These are phyloP conservation scores for Coccyzus lansbergi DNA, from an alignment of 2,797 vertebrate genomes.

Conservation along the genomic window DNA sequence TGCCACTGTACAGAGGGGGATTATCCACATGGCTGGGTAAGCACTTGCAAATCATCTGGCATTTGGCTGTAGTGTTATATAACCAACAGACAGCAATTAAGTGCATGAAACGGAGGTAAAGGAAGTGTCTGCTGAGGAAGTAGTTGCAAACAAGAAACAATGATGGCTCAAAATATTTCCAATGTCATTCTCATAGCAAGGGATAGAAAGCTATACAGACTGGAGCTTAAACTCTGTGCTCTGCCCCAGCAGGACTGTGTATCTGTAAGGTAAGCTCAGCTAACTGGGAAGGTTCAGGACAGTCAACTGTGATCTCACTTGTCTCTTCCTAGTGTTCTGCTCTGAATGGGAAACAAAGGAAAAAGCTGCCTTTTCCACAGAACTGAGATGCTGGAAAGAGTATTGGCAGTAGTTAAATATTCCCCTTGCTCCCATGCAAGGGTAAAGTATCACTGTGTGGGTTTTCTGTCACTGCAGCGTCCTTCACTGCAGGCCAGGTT, in stretches of 20 bases:
- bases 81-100: constrained; percentile 34
- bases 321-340: background rate
- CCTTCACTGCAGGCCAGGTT: background rate
- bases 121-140: background rate
- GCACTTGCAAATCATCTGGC: constrained; percentile 28
- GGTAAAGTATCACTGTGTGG: background rate
- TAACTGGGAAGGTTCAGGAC: background rate
- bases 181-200: background rate
- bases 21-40: constrained; percentile 28
- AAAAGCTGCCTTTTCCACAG: background rate
- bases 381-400: background rate
- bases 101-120: constrained; percentile 35
- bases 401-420: background rate
- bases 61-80: constrained; percentile 1
- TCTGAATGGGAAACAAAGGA: background rate
- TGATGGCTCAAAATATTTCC: background rate
- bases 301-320: background rate
- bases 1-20: background rate
- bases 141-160: constrained; percentile 12
- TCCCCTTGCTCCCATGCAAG: background rate
- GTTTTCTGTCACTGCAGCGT: background rate
- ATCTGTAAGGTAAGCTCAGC: background rate
- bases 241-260: background rate
- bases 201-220: background rate
- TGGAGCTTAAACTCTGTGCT: background rate